Percentiles rank a stretch among this genome's conserved stretches.
Conservation (phyloP, 2,888 invertebrate genomes). For the Dicyrtomina minuta region DNA sequence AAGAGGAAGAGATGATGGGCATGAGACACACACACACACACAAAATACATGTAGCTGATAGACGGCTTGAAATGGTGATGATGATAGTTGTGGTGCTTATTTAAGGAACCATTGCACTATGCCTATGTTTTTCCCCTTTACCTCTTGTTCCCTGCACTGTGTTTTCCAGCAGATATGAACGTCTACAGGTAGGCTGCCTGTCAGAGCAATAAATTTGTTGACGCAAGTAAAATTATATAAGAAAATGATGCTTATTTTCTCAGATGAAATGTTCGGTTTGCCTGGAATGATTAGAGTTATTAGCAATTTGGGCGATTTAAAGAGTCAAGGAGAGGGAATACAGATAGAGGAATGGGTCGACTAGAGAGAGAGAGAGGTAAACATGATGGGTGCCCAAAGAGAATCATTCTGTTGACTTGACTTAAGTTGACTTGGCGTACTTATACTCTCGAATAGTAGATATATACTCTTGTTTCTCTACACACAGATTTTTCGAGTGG, state of each 20-base stretch:
- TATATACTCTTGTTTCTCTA: background rate
- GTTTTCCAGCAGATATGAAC: no score
- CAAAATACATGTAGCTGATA: no score
- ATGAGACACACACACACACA: no score
- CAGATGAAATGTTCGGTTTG: conserved; percentile 33
- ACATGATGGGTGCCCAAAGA: background rate
- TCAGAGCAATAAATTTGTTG: conserved; percentile 54
- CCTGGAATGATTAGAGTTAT: conserved; percentile 53
- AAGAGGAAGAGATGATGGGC: no score
- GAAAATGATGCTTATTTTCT: conserved; percentile 47
- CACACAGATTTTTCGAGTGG: no score
- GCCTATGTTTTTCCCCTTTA: no score
- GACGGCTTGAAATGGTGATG: no score
- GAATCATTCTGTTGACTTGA: no score
- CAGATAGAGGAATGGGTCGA: conserved; percentile 7
- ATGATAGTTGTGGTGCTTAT: no score
- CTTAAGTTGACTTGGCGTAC: background rate
- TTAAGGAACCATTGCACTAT: no score
- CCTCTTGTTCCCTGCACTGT: no score
- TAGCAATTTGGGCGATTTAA: conserved; percentile 53
- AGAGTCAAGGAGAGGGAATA: conserved; percentile 36
- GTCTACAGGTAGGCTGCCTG: conserved; percentile 37
- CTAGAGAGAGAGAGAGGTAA: conserved; percentile 20
- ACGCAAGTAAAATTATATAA: conserved; percentile 49
- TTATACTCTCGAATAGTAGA: background rate